Evolutionary conservation across 1,140 invertebrate species (phyloP).

Genomic region (Saxidomus purpurata): DNA sequence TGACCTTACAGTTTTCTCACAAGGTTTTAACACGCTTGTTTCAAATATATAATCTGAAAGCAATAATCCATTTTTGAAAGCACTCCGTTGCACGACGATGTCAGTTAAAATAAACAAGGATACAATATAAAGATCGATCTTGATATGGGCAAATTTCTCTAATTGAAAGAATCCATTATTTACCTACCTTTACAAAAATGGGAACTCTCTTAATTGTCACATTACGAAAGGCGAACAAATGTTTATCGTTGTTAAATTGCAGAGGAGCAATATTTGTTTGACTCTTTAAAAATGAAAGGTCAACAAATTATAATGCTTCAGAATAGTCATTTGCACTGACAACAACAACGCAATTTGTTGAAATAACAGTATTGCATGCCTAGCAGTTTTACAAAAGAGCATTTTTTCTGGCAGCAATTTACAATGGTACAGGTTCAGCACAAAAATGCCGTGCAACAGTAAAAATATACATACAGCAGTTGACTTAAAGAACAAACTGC

Average conservation of each 20-base stretch:
- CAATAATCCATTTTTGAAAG: slow-evolving; percentile 5
- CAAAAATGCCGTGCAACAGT: no score
- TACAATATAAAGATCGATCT: slow-evolving; percentile 15
- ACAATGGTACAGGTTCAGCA: no score
- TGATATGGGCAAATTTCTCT: slow-evolving; percentile 1
- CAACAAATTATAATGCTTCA: neutral
- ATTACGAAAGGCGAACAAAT: neutral
- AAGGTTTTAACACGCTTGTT: slow-evolving; percentile 23
- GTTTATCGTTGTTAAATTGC: neutral
- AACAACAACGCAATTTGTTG: no score
- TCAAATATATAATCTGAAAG: slow-evolving; percentile 26
- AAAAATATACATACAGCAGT: no score
- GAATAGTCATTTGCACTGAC: neutral
- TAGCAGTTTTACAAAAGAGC: no score
- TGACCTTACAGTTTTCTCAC: neutral
- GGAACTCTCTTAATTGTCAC: slow-evolving; percentile 1
- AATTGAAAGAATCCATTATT: slow-evolving; percentile 12
- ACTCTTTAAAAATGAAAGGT: neutral
- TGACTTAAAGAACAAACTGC: no score
- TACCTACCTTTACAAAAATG: slow-evolving; percentile 11
- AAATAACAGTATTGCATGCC: no score
- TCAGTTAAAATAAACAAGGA: slow-evolving; percentile 37
- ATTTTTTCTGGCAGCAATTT: no score
- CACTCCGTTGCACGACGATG: slow-evolving; percentile 13
- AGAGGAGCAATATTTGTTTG: neutral